Base-by-base conservation (phyloP, 1,140 invertebrate genomes). In the Monomorium pharaonis region DNA sequence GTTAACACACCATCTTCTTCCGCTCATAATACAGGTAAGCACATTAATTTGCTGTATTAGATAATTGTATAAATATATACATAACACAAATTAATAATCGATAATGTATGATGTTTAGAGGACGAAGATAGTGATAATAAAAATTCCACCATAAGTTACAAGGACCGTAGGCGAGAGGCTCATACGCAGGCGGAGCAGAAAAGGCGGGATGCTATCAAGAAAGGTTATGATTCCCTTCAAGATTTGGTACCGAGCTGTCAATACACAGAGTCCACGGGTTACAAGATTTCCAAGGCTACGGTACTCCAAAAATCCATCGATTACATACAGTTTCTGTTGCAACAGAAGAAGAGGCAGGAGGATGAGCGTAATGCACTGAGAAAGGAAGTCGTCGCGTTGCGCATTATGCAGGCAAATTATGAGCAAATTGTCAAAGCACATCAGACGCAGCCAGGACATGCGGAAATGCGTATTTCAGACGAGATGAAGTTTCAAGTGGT, bases 161-260 rank as follows among this genome's bases (percentile, higher is more conserved):
- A 99, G 95, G 99, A 99, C 91, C 95, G 98, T 37, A 96, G 99
- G 49, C 96, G 99, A 85, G 98, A 99, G 94, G 99, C 99, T 9
- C 99, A 99, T 93, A 99, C 99, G 0, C 98, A 99, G 94, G 99
- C 99, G 3, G 99, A 99, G 94, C 99, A 99, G 94, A 99, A 99
- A 94, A 96, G 99, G 87, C 96, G 99, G 93, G 98, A 99, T 96
- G 98, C 98, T 3, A 99, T 99, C 81, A 99, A 99, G 93, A 98
- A 98, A 94, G 98, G 98, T 1, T 99, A 99, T 94, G 98, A 99
- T 94, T 97, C 97, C 6, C 95, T 99, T 44, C 98, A 99, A 95
- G 97, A 98, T 91, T 94, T 99, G 86, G 98, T 99, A 6, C 99
- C 99, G 2, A 98, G 98, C 65, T 99, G 98, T 94, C 98, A 98